Conservation (phyloP, 2,797 vertebrate genomes). For the Heteromormyrus szaboi region DNA sequence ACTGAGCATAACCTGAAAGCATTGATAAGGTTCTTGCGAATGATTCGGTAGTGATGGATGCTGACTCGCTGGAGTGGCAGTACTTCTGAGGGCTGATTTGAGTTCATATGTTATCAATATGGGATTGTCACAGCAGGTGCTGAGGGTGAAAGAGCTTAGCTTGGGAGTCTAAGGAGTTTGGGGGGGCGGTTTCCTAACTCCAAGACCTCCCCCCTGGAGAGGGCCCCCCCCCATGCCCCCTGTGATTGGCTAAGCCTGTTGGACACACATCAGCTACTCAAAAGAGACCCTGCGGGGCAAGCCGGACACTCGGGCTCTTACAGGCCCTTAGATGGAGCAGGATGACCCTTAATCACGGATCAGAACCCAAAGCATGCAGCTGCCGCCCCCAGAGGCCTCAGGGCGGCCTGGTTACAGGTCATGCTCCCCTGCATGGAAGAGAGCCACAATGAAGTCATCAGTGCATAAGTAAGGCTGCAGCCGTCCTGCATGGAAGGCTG, state of each 20-base stretch:
- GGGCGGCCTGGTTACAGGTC: constrained; percentile 43
- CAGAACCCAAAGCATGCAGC: constrained; percentile 54
- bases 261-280: constrained; percentile 62
- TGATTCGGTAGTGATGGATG: background rate
- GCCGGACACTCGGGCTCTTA: constrained; percentile 55
- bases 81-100: constrained; percentile 48
- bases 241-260: constrained; percentile 67
- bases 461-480: constrained; percentile 45
- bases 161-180: constrained; percentile 25
- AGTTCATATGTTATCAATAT: constrained; percentile 53
- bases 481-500: background rate
- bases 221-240: constrained; percentile 46
- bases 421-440: constrained; percentile 34
- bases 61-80: constrained; percentile 30
- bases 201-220: constrained; percentile 53
- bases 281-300: constrained; percentile 48
- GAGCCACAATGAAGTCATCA: constrained; percentile 47
- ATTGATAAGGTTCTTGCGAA: background rate
- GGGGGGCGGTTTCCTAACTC: constrained; percentile 54
- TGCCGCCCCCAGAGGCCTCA: constrained; percentile 46
- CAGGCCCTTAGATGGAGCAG: constrained; percentile 55
- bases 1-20: background rate
- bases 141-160: constrained; percentile 43
- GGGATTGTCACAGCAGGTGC: constrained; percentile 64
- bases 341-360: constrained; percentile 72